Evolutionary conservation across 2,888 invertebrate genomes (phyloP).

Genomic region (Sphaeridia pumilis): DNA sequence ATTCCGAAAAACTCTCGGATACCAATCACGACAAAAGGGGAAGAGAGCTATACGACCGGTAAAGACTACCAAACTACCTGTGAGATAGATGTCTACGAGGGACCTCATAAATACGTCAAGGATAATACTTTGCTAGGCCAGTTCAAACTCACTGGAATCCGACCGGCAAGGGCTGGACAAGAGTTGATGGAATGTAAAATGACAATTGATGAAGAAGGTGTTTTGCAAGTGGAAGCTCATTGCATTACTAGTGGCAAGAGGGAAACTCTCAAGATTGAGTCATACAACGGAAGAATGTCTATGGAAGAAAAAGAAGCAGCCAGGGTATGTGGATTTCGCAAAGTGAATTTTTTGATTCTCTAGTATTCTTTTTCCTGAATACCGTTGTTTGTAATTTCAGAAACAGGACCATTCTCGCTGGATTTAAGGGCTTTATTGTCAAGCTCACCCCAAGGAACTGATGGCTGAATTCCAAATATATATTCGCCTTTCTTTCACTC

Average conservation of each 20-base stretch:
- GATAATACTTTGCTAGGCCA: background rate
- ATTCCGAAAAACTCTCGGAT: background rate
- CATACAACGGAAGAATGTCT: conserved; percentile 1
- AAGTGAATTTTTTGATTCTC: too few species aligned
- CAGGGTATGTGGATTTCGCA: too few species aligned
- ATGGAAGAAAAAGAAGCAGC: background rate
- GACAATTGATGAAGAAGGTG: background rate
- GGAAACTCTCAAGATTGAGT: background rate
- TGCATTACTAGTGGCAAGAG: background rate
- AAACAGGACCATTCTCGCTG: too few species aligned
- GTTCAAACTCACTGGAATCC: background rate
- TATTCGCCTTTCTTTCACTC: too few species aligned
- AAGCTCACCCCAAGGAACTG: too few species aligned
- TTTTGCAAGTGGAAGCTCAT: background rate
- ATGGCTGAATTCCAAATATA: too few species aligned
- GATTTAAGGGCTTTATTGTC: too few species aligned
- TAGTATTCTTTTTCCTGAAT: too few species aligned
- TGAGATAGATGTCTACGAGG: background rate
- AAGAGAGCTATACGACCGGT: background rate
- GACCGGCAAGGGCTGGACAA: background rate
- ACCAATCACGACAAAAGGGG: background rate
- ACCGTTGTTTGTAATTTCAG: too few species aligned
- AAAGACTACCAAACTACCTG: background rate
- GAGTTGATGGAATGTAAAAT: background rate
- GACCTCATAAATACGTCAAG: background rate